Conservation (phyloP, 2,888 invertebrate species). For the Tenthredo amoena region DNA sequence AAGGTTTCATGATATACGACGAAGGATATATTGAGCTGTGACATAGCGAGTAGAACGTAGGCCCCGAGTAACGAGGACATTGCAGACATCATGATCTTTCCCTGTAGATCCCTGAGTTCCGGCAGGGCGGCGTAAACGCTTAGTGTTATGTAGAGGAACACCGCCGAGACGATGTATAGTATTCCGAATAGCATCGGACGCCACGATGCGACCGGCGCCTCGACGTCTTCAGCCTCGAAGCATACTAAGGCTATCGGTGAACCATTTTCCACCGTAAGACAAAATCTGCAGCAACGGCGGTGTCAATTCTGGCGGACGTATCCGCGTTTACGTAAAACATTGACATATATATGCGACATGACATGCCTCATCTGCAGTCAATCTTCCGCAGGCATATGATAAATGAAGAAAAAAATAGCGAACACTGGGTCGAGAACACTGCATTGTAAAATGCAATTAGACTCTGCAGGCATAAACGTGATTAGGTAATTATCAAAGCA, state of each 20-base stretch:
- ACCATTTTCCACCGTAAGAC: conserved; percentile 64
- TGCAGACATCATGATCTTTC: conserved; percentile 83
- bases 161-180: conserved; percentile 79
- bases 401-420: too few relatives aligned
- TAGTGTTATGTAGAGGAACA: conserved; percentile 82
- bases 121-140: conserved; percentile 82
- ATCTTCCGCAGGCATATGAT: too few relatives aligned
- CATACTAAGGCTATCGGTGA: conserved; percentile 73
- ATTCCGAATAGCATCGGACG: conserved; percentile 62
- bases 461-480: neutral
- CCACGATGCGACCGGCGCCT: conserved; percentile 58
- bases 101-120: conserved; percentile 83
- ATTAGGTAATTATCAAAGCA: neutral
- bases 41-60: conserved; percentile 81
- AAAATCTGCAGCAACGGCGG: conserved; percentile 70
- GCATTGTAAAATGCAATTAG: too few relatives aligned
- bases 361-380: neutral
- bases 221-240: conserved; percentile 61
- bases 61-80: conserved; percentile 82
- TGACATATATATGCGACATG: neutral
- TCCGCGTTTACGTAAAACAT: neutral
- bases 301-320: neutral
- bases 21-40: conserved; percentile 79
- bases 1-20: conserved; percentile 68
- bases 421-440: too few relatives aligned